phyloP scores from a whole-genome alignment of 2,113 vertebrate genomes.

The Erinaceus europaeus region DNA sequence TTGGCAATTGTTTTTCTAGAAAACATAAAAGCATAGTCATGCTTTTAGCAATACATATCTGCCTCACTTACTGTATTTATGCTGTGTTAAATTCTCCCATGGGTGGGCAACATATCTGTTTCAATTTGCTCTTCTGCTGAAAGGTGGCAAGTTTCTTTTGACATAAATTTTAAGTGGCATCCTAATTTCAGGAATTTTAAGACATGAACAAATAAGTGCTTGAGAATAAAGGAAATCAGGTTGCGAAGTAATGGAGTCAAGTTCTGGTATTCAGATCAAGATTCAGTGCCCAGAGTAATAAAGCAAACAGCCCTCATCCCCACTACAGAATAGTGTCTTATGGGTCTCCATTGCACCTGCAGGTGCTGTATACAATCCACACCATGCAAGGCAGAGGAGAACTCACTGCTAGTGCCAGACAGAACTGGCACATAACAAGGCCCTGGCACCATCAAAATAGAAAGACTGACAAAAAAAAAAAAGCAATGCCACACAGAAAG shows the following conservation, averaged over 20 bases:
- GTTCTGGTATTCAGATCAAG: neutral
- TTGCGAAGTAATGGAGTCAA: neutral
- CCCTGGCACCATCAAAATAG: no score
- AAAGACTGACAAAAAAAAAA: neutral
- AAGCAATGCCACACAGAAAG: neutral
- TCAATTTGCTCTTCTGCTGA: constrained; percentile 17
- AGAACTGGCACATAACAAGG: no score
- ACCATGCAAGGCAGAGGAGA: neutral
- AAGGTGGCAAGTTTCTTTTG: constrained; percentile 42
- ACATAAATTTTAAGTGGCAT: neutral
- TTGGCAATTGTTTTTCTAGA: constrained; percentile 13
- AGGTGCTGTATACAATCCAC: neutral
- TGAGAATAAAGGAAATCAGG: neutral
- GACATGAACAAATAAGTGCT: neutral
- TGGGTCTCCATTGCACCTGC: neutral
- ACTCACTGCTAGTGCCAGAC: no score
- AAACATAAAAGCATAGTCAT: constrained; percentile 17
- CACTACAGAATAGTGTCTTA: neutral
- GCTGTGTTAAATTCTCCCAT: neutral
- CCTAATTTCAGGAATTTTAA: constrained; percentile 11
- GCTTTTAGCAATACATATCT: constrained; percentile 42
- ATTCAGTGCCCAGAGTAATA: neutral
- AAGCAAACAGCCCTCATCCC: neutral
- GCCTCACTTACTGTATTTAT: constrained; percentile 1
- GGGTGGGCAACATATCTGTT: neutral